Evolutionary conservation across 2,113 vertebrate genomes (phyloP).

Genomic region (Phalacrocorax aristotelis): DNA sequence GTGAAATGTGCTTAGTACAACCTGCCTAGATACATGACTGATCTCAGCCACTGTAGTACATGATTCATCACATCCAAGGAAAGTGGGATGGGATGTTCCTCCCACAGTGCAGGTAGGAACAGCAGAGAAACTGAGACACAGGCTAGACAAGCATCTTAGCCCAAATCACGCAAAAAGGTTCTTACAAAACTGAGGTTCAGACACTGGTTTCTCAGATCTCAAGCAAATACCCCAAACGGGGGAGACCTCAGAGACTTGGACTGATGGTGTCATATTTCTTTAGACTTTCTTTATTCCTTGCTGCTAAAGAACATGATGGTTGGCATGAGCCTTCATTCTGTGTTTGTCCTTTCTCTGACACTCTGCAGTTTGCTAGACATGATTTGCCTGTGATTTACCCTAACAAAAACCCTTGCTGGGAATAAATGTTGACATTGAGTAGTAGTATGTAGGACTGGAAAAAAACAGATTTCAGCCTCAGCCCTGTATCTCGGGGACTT

Average conservation of each 20-base stretch:
- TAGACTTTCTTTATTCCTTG: background rate
- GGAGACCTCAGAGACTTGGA: background rate
- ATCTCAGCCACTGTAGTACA: background rate
- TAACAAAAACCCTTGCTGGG: background rate
- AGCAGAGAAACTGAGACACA: background rate
- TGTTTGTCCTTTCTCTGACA: background rate
- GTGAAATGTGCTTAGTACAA: background rate
- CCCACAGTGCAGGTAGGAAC: background rate
- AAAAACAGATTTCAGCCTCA: background rate
- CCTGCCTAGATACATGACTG: background rate
- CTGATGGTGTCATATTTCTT: background rate
- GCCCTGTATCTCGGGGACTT: background rate
- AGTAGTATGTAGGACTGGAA: background rate
- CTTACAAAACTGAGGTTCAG: background rate
- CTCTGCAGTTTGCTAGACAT: background rate
- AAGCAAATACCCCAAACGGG: background rate
- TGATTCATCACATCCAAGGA: background rate
- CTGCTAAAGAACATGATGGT: background rate
- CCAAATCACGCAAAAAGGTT: background rate
- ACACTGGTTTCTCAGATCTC: background rate
- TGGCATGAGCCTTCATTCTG: background rate
- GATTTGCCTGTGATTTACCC: background rate
- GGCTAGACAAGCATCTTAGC: background rate
- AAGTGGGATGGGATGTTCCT: background rate
- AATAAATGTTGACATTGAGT: background rate